These are phyloP conservation scores for Drosophila yooni DNA, from an alignment of 2,888 invertebrate genomes.

Conservation along the genomic window DNA sequence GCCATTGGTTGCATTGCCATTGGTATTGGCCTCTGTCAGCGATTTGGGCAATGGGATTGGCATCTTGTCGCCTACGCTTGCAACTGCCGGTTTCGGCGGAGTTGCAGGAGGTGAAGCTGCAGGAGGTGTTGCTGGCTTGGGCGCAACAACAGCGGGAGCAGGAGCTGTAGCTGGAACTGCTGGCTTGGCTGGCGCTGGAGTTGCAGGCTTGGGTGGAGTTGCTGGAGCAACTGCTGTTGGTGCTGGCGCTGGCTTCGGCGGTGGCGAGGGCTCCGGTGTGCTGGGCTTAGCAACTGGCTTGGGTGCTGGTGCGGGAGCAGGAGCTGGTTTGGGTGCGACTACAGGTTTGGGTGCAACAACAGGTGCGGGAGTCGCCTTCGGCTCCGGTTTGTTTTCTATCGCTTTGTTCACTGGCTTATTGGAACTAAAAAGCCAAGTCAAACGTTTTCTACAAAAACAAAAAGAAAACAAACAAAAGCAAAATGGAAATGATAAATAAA, in stretches of 20 bases:
- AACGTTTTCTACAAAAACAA: constrained; percentile 82
- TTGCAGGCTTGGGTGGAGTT: constrained; percentile 38
- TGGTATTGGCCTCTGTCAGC: constrained; percentile 42
- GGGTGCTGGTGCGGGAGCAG: constrained; percentile 58
- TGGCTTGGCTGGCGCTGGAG: constrained; percentile 7
- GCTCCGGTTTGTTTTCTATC: constrained; percentile 71
- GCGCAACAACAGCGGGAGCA: neutral
- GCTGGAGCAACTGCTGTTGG: constrained; percentile 2
- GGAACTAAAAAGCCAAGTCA: constrained; percentile 84
- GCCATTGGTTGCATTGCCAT: constrained; percentile 53
- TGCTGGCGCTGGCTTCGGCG: constrained; percentile 30
- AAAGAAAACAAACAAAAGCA: constrained; percentile 56
- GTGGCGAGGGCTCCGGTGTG: constrained; percentile 46
- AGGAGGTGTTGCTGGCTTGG: constrained; percentile 42
- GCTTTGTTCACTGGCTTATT: constrained; percentile 78
- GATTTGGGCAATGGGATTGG: constrained; percentile 67
- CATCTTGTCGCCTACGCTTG: constrained; percentile 57
- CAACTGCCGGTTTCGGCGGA: constrained; percentile 11
- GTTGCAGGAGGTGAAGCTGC: constrained; percentile 27
- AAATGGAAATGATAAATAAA: constrained; percentile 48
- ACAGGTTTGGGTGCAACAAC: no score
- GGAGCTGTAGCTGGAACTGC: constrained; percentile 15
- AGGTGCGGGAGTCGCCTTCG: constrained; percentile 29
- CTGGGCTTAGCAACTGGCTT: constrained; percentile 36
- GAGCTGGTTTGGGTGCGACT: constrained; percentile 55